Percentiles rank a stretch among this genome's conserved stretches.
Evolutionary conservation across 2,113 vertebrate species (phyloP).

Genomic region (Phalacrocorax pelagicus): DNA sequence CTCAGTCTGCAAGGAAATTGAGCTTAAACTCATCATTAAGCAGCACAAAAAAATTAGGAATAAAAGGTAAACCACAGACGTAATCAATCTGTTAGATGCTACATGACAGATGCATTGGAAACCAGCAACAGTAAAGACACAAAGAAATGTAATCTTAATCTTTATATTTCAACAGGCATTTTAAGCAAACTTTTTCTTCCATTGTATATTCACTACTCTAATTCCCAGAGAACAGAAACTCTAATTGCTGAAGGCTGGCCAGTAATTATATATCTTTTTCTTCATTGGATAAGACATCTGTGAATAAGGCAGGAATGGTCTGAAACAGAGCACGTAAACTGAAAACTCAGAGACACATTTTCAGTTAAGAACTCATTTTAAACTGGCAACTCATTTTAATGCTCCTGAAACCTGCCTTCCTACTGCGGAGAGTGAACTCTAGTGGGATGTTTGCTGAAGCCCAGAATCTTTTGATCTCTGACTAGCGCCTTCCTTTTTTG

Average conservation of each 20-base stretch:
- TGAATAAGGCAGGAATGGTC: background rate
- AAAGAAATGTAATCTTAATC: background rate
- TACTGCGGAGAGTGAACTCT: background rate
- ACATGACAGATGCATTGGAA: background rate
- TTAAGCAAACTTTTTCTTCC: background rate
- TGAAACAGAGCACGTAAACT: background rate
- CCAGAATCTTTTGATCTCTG: background rate
- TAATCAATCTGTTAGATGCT: conserved; percentile 26
- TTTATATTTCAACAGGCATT: background rate
- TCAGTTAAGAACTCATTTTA: background rate
- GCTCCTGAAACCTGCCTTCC: background rate
- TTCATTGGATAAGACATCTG: conserved; percentile 13
- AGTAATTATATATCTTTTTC: conserved; percentile 33
- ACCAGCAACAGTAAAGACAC: background rate
- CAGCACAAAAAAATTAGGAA: background rate
- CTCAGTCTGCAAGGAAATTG: background rate
- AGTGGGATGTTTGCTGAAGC: background rate
- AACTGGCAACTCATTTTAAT: background rate
- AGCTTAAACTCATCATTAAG: conserved; percentile 23
- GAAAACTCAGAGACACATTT: background rate
- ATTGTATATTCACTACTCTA: background rate
- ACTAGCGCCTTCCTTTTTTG: background rate
- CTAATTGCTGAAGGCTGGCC: conserved; percentile 38
- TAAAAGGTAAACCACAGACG: background rate
- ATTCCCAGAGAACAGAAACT: conserved; percentile 15